phyloP scores from a whole-genome alignment of 2,888 invertebrate genomes.

The Drosophila niveifrons region DNA sequence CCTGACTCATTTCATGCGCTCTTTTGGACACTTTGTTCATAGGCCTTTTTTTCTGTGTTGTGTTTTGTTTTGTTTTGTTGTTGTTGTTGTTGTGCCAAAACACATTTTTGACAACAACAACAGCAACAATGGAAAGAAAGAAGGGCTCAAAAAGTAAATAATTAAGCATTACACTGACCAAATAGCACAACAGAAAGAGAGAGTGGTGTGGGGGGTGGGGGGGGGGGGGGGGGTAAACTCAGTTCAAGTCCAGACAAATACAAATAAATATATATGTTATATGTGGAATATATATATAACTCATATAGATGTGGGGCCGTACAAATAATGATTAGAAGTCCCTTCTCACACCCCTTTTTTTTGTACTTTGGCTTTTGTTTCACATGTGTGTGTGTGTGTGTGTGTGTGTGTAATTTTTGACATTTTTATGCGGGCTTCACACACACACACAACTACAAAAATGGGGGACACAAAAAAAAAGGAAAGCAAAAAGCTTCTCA shows the following conservation, averaged over 20 bases:
- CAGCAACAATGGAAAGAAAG: slow-evolving; percentile 13
- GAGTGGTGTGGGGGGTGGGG: background rate
- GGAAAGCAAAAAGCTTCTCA: slow-evolving; percentile 57
- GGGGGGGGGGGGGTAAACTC: background rate
- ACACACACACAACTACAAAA: slow-evolving; percentile 22
- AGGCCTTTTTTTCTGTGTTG: slow-evolving; percentile 53
- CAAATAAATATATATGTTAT: slow-evolving; percentile 64
- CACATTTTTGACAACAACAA: slow-evolving; percentile 41
- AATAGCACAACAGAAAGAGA: slow-evolving; percentile 52
- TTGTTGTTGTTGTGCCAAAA: slow-evolving; percentile 43
- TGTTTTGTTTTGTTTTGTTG: background rate
- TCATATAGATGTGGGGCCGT: slow-evolving; percentile 61
- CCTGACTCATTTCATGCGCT: slow-evolving; percentile 30
- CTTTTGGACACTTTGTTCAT: slow-evolving; percentile 71
- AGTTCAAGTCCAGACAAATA: slow-evolving; percentile 72
- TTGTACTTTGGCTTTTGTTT: slow-evolving; percentile 55
- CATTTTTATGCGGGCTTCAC: slow-evolving; percentile 80
- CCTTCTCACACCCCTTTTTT: slow-evolving; percentile 37
- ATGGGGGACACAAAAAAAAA: slow-evolving; percentile 14
- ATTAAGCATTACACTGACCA: slow-evolving; percentile 82
- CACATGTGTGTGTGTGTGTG: slow-evolving; percentile 19
- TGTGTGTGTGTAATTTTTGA: slow-evolving; percentile 76
- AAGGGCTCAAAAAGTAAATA: slow-evolving; percentile 69
- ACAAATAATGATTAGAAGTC: slow-evolving; percentile 81
- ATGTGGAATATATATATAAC: slow-evolving; percentile 38